phyloP scores from a whole-genome alignment of 2,113 vertebrate species.

The Dipodomys merriami region DNA sequence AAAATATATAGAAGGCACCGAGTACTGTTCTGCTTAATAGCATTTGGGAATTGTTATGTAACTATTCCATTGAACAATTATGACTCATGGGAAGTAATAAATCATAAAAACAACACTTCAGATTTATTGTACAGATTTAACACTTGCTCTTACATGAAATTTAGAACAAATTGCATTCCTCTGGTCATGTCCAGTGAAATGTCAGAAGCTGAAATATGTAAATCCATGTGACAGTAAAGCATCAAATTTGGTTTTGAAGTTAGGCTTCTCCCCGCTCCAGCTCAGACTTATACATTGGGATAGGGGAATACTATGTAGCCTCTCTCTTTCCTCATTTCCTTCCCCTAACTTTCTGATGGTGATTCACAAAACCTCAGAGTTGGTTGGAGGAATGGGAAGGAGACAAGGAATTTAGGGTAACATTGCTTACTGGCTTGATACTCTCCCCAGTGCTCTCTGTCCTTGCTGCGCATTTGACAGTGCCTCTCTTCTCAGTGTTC shows the following conservation, averaged over 20 bases:
- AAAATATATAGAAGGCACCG: conserved; percentile 3
- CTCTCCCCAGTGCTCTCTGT: neutral
- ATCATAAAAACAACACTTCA: conserved; percentile 47
- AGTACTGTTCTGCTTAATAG: conserved; percentile 17
- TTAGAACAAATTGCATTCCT: conserved; percentile 36
- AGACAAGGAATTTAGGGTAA: neutral
- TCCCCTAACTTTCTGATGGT: neutral
- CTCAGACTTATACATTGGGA: neutral
- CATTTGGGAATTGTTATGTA: conserved; percentile 60
- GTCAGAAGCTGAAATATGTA: neutral
- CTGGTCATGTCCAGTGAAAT: neutral
- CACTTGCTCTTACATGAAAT: conserved; percentile 40
- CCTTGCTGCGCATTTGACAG: neutral
- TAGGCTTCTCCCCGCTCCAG: neutral
- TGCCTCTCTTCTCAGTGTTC: neutral
- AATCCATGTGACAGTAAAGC: neutral
- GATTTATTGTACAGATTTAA: neutral
- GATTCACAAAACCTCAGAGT: neutral
- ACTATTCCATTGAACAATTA: conserved; percentile 42
- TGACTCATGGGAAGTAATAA: conserved; percentile 69
- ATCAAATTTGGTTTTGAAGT: neutral
- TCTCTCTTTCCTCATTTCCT: neutral
- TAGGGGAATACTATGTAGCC: neutral
- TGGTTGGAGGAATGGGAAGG: neutral
- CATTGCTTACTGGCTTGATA: neutral